phyloP scores from a whole-genome alignment of 2,113 vertebrate species.

The Cottus gobio region DNA sequence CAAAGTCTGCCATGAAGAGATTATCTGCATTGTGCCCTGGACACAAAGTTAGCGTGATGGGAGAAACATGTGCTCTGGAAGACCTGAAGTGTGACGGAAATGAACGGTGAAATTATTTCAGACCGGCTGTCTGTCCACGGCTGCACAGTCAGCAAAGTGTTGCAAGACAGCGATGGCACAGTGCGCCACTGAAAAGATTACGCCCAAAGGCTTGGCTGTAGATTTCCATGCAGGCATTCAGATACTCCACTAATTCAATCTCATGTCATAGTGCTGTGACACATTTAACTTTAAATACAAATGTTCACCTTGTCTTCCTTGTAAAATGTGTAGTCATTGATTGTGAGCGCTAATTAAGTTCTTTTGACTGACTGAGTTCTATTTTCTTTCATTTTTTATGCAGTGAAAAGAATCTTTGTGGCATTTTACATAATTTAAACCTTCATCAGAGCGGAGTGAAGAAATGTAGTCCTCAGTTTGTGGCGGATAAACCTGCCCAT shows the following conservation, averaged over 20 bases:
- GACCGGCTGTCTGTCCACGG: neutral
- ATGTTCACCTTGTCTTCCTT: constrained; percentile 40
- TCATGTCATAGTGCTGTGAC: constrained; percentile 30
- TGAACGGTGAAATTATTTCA: constrained; percentile 4
- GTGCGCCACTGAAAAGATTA: constrained; percentile 6
- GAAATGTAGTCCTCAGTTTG: constrained; percentile 30
- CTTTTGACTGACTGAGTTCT: constrained; percentile 23
- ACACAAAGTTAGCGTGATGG: neutral
- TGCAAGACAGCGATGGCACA: constrained; percentile 1
- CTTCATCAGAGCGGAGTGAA: constrained; percentile 36
- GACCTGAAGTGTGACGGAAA: neutral
- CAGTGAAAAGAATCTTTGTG: constrained; percentile 23
- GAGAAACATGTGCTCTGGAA: constrained; percentile 21
- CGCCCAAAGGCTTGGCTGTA: constrained; percentile 11
- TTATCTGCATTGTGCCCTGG: neutral
- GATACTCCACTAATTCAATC: constrained; percentile 35
- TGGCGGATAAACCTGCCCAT: constrained; percentile 6
- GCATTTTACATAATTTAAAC: constrained; percentile 53
- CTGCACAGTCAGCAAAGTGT: constrained; percentile 31
- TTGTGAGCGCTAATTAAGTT: constrained; percentile 27
- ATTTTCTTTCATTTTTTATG: constrained; percentile 31
- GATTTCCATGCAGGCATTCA: constrained; percentile 31
- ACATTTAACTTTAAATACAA: constrained; percentile 33
- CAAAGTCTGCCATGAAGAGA: neutral
- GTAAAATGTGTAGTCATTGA: constrained; percentile 3